phyloP scores from a whole-genome alignment of 2,113 vertebrate species.

The Arothron firmamentum region DNA sequence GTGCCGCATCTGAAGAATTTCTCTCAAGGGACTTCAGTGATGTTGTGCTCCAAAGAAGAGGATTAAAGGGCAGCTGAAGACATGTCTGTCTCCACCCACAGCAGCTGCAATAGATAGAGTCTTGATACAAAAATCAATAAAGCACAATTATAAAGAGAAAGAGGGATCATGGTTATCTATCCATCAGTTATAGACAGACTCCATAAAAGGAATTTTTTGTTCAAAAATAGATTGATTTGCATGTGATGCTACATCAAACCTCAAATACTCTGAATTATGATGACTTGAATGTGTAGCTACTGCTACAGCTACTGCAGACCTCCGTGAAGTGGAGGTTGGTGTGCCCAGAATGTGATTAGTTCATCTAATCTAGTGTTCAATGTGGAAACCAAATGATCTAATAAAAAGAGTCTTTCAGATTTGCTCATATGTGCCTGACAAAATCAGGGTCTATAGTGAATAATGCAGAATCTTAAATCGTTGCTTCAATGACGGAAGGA shows the following conservation, averaged over 20 bases:
- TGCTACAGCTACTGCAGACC: conserved; percentile 6
- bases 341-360: conserved; percentile 36
- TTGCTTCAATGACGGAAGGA: conserved; percentile 17
- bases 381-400: conserved; percentile 8
- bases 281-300: conserved; percentile 20
- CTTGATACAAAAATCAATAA: too few species aligned
- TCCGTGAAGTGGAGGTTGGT: conserved; percentile 8
- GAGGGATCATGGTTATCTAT: too few species aligned
- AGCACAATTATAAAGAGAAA: too few species aligned
- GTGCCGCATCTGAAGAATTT: background rate
- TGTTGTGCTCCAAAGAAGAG: too few species aligned
- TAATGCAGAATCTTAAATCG: conserved; percentile 2
- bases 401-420: conserved; percentile 6
- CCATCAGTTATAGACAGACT: background rate
- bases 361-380: conserved; percentile 10
- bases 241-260: conserved; percentile 1
- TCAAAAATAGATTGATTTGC: background rate
- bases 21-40: background rate
- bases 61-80: too few species aligned
- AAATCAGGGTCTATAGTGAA: conserved; percentile 3
- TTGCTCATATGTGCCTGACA: conserved; percentile 13
- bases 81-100: too few species aligned
- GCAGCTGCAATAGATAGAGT: too few species aligned
- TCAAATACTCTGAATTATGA: background rate
- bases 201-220: background rate